Evolutionary conservation across 2,888 invertebrate species (phyloP).

Genomic region (Troides oblongomaculatus): DNA sequence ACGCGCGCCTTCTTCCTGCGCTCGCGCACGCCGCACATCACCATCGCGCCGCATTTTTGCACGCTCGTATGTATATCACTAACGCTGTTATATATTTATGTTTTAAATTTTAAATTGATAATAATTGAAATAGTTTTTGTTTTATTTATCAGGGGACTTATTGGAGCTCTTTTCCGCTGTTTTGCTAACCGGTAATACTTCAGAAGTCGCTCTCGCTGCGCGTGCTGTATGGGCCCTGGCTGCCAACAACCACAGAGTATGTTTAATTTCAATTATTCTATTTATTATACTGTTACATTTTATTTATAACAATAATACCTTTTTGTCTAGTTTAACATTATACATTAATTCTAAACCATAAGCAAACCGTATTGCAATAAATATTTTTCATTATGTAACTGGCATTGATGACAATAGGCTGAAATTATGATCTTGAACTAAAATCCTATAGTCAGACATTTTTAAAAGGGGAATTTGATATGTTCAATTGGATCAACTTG

Average conservation of each 20-base stretch:
- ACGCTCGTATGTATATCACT: constrained; percentile 50
- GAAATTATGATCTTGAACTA: no score
- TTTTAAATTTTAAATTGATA: no score
- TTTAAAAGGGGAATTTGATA: no score
- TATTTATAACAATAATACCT: no score
- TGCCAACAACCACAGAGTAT: constrained; percentile 84
- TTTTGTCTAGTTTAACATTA: no score
- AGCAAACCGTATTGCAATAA: no score
- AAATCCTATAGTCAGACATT: no score
- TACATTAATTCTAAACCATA: no score
- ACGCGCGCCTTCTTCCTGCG: constrained; percentile 54
- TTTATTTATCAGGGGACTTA: constrained; percentile 53
- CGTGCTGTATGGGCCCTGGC: constrained; percentile 84
- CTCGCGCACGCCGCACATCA: constrained; percentile 65
- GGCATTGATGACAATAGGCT: no score
- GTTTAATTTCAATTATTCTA: not conserved
- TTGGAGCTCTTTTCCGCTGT: constrained; percentile 61
- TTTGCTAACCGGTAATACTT: constrained; percentile 57
- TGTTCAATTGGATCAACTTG: no score
- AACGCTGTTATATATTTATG: not conserved
- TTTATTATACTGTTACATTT: not conserved
- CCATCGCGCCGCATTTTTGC: constrained; percentile 53
- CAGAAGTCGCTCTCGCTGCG: constrained; percentile 64
- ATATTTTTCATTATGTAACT: no score
- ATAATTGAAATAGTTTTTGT: not conserved